phyloP scores from a whole-genome alignment of 2,797 vertebrate species.

The Luscinia megarhynchos region DNA sequence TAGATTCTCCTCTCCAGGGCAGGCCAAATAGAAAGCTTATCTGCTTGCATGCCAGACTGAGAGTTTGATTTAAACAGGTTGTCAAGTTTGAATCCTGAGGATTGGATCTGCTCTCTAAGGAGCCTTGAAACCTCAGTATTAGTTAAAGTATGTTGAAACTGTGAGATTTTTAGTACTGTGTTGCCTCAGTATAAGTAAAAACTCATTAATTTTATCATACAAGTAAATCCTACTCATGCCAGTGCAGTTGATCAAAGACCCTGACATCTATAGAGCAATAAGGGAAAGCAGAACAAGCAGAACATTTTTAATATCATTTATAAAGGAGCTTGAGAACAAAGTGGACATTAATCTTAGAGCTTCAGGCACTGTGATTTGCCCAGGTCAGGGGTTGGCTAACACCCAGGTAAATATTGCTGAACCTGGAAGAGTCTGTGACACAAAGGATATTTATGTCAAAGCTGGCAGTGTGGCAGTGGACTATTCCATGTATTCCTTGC shows the following conservation, averaged over 20 bases:
- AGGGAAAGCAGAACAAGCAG: background rate
- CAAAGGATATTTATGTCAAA: background rate
- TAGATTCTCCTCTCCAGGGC: background rate
- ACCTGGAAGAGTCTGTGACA: background rate
- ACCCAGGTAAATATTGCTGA: background rate
- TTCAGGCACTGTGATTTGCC: background rate
- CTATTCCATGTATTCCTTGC: background rate
- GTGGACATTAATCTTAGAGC: background rate
- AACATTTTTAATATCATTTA: background rate
- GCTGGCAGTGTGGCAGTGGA: background rate
- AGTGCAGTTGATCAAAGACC: background rate
- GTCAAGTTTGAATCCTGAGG: background rate
- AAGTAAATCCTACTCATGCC: background rate
- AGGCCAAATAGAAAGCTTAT: background rate
- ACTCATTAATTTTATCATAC: slow-evolving; percentile 3
- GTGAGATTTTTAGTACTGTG: background rate
- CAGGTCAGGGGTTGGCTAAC: background rate
- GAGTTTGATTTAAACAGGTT: background rate
- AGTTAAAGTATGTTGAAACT: background rate
- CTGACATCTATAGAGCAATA: background rate
- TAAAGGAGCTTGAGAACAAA: background rate
- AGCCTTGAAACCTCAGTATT: background rate
- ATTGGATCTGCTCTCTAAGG: background rate
- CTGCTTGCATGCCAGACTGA: background rate
- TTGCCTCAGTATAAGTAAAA: slow-evolving; percentile 10